Evolutionary conservation across 1,140 invertebrate genomes (phyloP).

Genomic region (Caerostris darwini): DNA sequence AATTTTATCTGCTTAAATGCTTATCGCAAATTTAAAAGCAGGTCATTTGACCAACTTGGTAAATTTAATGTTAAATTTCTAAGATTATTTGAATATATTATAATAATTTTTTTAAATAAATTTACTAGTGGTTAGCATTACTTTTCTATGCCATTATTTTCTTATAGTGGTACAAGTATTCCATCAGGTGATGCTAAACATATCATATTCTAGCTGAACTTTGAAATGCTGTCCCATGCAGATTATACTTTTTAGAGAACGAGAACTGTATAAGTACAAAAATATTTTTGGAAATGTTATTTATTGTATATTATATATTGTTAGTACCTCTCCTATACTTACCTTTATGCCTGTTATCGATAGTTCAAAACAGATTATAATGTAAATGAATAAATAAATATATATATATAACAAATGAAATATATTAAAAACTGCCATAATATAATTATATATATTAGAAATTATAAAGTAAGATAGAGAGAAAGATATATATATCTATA

Average conservation of each 20-base stretch:
- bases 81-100: too few species aligned
- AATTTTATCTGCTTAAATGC: too few species aligned
- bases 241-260: slow-evolving; percentile 56
- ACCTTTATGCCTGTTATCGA: slow-evolving; percentile 49
- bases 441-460: slow-evolving; percentile 38
- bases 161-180: neutral
- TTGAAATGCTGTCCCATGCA: slow-evolving; percentile 39
- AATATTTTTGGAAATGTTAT: slow-evolving; percentile 73
- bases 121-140: neutral
- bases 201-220: slow-evolving; percentile 68
- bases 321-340: slow-evolving; percentile 54
- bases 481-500: slow-evolving; percentile 36
- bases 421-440: slow-evolving; percentile 44
- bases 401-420: slow-evolving; percentile 24
- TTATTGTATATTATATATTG: slow-evolving; percentile 67
- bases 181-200: slow-evolving; percentile 61
- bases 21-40: too few species aligned
- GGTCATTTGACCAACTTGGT: too few species aligned
- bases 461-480: slow-evolving; percentile 16
- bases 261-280: slow-evolving; percentile 64
- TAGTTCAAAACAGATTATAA: slow-evolving; percentile 39
- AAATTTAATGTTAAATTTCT: too few species aligned
- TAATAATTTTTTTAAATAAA: too few species aligned
- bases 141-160: neutral
- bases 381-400: neutral